These are phyloP conservation scores for Cybosia mesomella DNA, from an alignment of 2,888 invertebrate genomes.

Conservation along the genomic window DNA sequence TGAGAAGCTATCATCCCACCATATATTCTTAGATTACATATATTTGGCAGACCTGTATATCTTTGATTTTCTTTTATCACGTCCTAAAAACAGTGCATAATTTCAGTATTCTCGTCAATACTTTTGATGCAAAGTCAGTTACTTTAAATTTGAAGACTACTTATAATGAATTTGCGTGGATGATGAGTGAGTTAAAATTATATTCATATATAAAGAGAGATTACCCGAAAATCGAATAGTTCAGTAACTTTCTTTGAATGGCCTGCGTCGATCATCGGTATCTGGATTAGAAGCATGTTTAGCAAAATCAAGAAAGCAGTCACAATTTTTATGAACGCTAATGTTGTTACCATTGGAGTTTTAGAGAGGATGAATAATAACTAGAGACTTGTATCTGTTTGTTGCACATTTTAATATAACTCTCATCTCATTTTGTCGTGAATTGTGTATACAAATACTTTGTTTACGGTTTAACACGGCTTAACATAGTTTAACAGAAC, in stretches of 20 bases:
- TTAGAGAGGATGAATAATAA: neutral
- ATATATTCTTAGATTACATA: conserved; percentile 11
- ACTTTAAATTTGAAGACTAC: no score
- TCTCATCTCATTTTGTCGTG: conserved; percentile 4
- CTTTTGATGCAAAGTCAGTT: no score
- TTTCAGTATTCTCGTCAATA: neutral
- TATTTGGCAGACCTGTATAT: conserved; percentile 6
- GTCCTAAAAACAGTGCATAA: neutral
- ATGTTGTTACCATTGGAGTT: conserved; percentile 13
- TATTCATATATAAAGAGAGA: neutral
- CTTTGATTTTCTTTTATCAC: conserved; percentile 10
- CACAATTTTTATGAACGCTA: neutral
- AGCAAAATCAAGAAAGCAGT: neutral
- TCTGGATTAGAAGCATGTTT: neutral
- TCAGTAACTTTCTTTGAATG: neutral
- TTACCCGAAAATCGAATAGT: conserved; percentile 12
- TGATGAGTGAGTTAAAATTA: neutral
- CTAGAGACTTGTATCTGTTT: neutral
- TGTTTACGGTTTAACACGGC: neutral
- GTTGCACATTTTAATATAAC: neutral
- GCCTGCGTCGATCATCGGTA: neutral
- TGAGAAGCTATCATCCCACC: conserved; percentile 14
- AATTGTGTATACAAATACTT: neutral
- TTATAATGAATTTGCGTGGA: neutral
- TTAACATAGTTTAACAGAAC: neutral